These are phyloP conservation scores for Tolmerus cingulatus DNA, from an alignment of 2,888 invertebrate species.

Conservation along the genomic window DNA sequence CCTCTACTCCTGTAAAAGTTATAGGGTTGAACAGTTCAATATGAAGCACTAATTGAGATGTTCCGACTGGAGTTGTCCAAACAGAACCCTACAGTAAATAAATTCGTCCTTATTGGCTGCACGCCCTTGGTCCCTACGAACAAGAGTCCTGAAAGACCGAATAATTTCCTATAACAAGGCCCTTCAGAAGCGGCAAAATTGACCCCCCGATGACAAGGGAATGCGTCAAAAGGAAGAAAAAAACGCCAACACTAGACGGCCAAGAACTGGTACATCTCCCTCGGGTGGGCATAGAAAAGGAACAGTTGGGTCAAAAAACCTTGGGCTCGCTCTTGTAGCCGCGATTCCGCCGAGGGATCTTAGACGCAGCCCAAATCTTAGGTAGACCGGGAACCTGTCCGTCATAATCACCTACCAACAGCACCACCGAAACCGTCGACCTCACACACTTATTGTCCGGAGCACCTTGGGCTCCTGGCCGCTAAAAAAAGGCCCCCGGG, in stretches of 20 bases:
- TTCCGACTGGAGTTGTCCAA: not conserved
- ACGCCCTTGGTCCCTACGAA: not conserved
- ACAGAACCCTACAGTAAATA: not conserved
- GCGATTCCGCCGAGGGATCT: not conserved
- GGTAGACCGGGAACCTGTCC: constrained; percentile 34
- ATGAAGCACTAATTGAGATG: not conserved
- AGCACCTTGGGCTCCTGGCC: constrained; percentile 29
- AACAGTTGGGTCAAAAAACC: constrained; percentile 25
- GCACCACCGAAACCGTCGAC: constrained; percentile 22
- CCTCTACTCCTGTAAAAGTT: too few species aligned
- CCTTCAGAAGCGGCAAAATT: constrained; percentile 33
- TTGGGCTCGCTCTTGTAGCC: constrained; percentile 28
- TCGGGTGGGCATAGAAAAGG: constrained; percentile 14
- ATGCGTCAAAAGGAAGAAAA: not conserved
- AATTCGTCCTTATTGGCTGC: not conserved
- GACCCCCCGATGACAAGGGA: constrained; percentile 26
- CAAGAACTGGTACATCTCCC: not conserved
- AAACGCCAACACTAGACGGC: not conserved
- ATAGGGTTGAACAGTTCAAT: not conserved
- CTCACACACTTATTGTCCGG: constrained; percentile 33
- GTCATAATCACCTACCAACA: constrained; percentile 38
- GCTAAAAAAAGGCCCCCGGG: not conserved
- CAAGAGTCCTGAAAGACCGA: not conserved
- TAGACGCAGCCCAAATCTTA: constrained; percentile 11
- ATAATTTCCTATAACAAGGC: not conserved